phyloP scores from a whole-genome alignment of 1,140 invertebrate genomes.

The Sogatella furcifera region DNA sequence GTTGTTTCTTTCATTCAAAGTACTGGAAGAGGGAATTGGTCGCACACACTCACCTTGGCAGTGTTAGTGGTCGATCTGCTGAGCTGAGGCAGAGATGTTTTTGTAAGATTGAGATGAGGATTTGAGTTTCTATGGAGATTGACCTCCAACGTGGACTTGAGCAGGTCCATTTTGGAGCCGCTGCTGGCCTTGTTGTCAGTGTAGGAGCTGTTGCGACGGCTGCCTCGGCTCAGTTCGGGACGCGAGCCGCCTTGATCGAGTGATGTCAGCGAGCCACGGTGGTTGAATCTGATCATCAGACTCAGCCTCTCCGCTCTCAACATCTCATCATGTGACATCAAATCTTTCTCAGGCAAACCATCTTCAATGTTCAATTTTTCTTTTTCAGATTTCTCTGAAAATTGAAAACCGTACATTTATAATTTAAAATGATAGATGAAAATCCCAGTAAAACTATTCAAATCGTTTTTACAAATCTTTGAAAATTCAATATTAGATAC shows the following conservation, averaged over 20 bases:
- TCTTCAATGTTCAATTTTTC: constrained; percentile 39
- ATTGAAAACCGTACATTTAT: neutral
- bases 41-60: neutral
- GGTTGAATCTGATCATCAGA: constrained; percentile 59
- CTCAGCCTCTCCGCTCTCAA: constrained; percentile 46
- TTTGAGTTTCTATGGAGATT: constrained; percentile 19
- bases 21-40: too few relatives aligned
- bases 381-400: constrained; percentile 40
- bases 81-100: constrained; percentile 10
- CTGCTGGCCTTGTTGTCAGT: constrained; percentile 11
- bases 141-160: constrained; percentile 20
- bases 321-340: constrained; percentile 14
- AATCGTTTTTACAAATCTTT: too few relatives aligned
- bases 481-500: too few relatives aligned
- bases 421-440: neutral
- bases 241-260: constrained; percentile 16
- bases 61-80: constrained; percentile 8
- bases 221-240: constrained; percentile 6
- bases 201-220: constrained; percentile 20
- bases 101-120: constrained; percentile 18
- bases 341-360: constrained; percentile 15
- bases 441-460: too few relatives aligned
- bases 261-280: constrained; percentile 55
- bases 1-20: too few relatives aligned
- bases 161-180: constrained; percentile 12